phyloP scores from a whole-genome alignment of 2,113 vertebrate species.

The Delphinapterus leucas region DNA sequence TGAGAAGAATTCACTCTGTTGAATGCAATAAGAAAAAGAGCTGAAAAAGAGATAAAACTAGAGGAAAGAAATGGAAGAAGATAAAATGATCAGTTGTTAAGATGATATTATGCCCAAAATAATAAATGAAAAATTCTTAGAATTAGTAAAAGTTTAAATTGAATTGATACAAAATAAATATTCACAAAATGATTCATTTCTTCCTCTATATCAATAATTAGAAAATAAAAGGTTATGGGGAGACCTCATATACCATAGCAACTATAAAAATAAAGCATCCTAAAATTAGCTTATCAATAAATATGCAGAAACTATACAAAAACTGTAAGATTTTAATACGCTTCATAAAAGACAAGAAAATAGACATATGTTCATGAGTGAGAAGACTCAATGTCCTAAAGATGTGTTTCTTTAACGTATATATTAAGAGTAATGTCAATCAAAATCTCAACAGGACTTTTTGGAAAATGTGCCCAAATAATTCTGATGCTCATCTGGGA shows the following conservation, averaged over 20 bases:
- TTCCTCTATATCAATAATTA: not conserved
- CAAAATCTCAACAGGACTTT: not conserved
- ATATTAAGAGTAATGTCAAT: not conserved
- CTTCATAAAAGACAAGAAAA: not conserved
- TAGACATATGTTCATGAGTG: not conserved
- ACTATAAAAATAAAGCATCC: not conserved
- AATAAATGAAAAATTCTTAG: conserved; percentile 14
- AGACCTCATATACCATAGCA: not conserved
- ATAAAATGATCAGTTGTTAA: not conserved
- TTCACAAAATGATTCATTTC: not conserved
- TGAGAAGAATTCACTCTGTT: not conserved
- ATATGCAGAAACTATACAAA: not conserved
- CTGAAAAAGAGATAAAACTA: not conserved
- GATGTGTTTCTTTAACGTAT: not conserved
- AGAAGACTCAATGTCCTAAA: not conserved
- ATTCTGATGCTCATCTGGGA: not conserved
- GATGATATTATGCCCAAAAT: not conserved
- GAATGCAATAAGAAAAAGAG: not conserved
- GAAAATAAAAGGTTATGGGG: not conserved
- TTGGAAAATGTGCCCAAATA: not conserved
- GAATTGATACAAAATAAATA: conserved; percentile 6
- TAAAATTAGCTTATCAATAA: not conserved
- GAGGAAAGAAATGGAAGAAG: not conserved
- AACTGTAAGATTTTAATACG: not conserved
- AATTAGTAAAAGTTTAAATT: not conserved